These are phyloP conservation scores for Elysia crispata DNA, from an alignment of 2,888 invertebrate genomes.

Conservation along the genomic window DNA sequence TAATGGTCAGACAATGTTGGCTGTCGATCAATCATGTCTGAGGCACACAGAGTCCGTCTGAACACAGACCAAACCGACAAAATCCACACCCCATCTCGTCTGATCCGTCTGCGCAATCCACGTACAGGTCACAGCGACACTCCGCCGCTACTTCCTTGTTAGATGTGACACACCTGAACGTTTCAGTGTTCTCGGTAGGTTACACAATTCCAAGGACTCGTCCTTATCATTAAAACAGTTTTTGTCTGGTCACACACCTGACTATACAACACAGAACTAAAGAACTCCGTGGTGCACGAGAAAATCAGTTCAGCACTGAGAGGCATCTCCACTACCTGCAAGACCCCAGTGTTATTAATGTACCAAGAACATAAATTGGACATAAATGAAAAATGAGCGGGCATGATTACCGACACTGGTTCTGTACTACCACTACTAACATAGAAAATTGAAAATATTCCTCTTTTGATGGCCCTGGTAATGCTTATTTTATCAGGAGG, in stretches of 20 bases:
- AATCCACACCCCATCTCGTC: conserved; percentile 18
- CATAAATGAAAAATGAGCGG: too few species aligned
- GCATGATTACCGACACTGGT: too few species aligned
- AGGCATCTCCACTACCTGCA: too few species aligned
- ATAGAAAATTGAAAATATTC: too few species aligned
- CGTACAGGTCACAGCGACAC: conserved; percentile 23
- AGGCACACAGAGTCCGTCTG: conserved; percentile 33
- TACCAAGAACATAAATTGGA: too few species aligned
- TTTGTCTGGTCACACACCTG: conserved; percentile 11
- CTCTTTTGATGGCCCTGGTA: too few species aligned
- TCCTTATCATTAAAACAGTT: conserved; percentile 1
- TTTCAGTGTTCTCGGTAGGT: neutral
- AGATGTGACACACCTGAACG: neutral
- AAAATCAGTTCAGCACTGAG: too few species aligned
- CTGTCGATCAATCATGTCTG: conserved; percentile 26
- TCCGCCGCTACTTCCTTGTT: conserved; percentile 4
- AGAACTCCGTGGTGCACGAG: too few species aligned
- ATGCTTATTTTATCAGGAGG: too few species aligned
- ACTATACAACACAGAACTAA: neutral
- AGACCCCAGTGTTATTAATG: too few species aligned
- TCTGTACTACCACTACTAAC: too few species aligned
- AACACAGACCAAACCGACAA: conserved; percentile 21
- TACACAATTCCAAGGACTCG: neutral
- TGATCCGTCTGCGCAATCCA: conserved; percentile 26
- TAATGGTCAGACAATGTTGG: neutral